Conservation (phyloP, 2,797 vertebrate genomes). For the Pseudotriccus pelzelni region DNA sequence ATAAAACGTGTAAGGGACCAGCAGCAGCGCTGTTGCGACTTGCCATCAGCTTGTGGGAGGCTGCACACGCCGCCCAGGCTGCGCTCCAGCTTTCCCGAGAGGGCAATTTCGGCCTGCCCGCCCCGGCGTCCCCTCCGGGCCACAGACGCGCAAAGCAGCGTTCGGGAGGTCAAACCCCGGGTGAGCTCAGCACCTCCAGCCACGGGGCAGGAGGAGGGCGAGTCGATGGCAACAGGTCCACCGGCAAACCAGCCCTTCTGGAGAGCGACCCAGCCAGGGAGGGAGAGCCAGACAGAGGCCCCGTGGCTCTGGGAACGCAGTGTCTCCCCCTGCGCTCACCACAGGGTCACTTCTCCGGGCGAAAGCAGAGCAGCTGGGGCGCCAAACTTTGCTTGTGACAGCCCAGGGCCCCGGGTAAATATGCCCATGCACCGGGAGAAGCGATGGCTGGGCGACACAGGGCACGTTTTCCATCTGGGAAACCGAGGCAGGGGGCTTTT, state of each 20-base stretch:
- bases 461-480: not conserved
- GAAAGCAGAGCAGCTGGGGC: not conserved
- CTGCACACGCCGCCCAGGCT: not conserved
- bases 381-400: not conserved
- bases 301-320: not conserved
- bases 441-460: not conserved
- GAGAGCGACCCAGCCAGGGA: not conserved
- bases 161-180: not conserved
- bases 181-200: not conserved
- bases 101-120: not conserved
- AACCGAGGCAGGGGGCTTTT: not conserved
- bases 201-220: not conserved
- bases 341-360: not conserved
- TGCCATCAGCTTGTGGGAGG: not conserved
- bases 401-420: not conserved
- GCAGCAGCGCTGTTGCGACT: not conserved
- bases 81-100: not conserved
- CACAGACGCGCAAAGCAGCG: rapidly evolving
- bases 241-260: rapidly evolving
- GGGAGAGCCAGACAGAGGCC: not conserved
- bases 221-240: not conserved
- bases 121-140: not conserved
- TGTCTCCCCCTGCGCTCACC: not conserved
- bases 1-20: not conserved
- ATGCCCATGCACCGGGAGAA: not conserved